phyloP scores from a whole-genome alignment of 1,140 invertebrate genomes.

The Potamilus streckersoni region DNA sequence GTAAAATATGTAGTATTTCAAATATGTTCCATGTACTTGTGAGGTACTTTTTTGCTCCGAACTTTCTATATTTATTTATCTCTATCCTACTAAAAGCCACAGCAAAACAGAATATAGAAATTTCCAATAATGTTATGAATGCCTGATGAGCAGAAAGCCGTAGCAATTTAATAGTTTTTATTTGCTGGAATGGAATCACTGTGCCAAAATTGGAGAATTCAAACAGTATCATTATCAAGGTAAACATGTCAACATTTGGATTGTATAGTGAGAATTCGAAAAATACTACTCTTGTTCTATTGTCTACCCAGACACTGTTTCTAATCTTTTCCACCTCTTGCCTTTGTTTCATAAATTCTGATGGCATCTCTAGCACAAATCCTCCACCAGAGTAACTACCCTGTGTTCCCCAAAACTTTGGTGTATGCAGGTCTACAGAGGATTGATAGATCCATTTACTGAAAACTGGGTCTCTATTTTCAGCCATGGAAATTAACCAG shows the following conservation, averaged over 20 bases:
- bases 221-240: slow-evolving; percentile 22
- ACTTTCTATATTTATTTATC: slow-evolving; percentile 15
- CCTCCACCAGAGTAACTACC: too few relatives aligned
- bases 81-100: slow-evolving; percentile 23
- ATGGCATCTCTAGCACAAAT: too few relatives aligned
- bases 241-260: slow-evolving; percentile 50
- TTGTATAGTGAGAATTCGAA: slow-evolving; percentile 71
- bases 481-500: too few relatives aligned
- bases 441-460: too few relatives aligned
- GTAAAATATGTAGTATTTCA: slow-evolving; percentile 15
- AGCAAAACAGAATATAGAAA: slow-evolving; percentile 19
- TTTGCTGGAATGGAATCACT: slow-evolving; percentile 22
- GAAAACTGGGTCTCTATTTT: too few relatives aligned
- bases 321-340: slow-evolving; percentile 9
- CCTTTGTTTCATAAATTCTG: too few relatives aligned
- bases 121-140: slow-evolving; percentile 19
- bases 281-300: slow-evolving; percentile 67
- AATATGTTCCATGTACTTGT: slow-evolving; percentile 23
- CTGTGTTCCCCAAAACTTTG: too few relatives aligned
- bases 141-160: slow-evolving; percentile 16
- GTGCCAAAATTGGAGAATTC: slow-evolving; percentile 29
- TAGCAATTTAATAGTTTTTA: slow-evolving; percentile 29
- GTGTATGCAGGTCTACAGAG: too few relatives aligned
- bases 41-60: slow-evolving; percentile 18
- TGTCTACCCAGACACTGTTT: slow-evolving; percentile 66